Evolutionary conservation across 1,140 invertebrate species (phyloP), one percentile per base, ranked within the genome.

Genomic region (Polypedilum pembai): DNA sequence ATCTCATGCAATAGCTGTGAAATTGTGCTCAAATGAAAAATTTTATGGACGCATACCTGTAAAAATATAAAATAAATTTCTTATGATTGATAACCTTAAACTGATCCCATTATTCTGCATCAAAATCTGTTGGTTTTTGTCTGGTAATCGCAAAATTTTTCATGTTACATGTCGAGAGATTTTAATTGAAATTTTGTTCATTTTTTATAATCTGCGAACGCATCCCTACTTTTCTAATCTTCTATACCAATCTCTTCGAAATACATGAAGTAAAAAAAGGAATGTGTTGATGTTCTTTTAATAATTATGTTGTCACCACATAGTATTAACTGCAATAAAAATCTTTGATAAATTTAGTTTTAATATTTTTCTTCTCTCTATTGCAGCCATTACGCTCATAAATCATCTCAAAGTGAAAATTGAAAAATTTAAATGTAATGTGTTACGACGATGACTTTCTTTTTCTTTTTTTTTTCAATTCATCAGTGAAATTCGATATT

Each of bases 291-390:
- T 18, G 17, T 21, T 69, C 65, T 18, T 69, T 69, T 69, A 8
- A 21, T 69, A 69, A 69, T 69, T 69, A 69, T 69, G 65, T 69
- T 69, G 65, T 69, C 65, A 69, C 17, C 65, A 69, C 65, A 69
- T 10, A 69, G 20, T 10, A 69, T 69, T 69, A 69, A 69, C 65
- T 33, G 24, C 24, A 33, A 33, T 18, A 18, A 69, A 18, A 18
- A 69, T 8, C n/a, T 18, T 18, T 69, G 65, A 69, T 69, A 69
- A 69, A 69, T 69, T 69, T 69, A 21, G 3, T 69, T 69, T 69
- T 69, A 69, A 69, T 69, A 69, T 18, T 69, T 69, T 69, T 18
- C 63, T 69, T 5, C 8, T n/a, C 65, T 33, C 24, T 33, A 3
- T 33, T 69, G 17, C 17, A 15, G 10, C n/a, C 10, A 10, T 20